These are phyloP conservation scores for Upupa epops DNA, from an alignment of 2,113 vertebrate genomes.

Conservation along the genomic window DNA sequence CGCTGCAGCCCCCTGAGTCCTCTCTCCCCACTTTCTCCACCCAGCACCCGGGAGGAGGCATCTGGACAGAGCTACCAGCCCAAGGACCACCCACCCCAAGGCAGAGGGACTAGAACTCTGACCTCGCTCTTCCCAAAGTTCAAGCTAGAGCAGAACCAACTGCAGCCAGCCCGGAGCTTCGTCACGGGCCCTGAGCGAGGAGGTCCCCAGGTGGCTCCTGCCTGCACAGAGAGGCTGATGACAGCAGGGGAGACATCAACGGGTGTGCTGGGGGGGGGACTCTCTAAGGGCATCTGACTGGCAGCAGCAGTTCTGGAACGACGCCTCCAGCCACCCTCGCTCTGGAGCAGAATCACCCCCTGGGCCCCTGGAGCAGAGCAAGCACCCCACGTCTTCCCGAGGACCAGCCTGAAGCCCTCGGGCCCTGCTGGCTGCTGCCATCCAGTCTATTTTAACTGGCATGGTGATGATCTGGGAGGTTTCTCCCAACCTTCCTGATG, in stretches of 20 bases:
- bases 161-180: not conserved
- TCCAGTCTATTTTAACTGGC: too few species aligned
- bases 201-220: not conserved
- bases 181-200: rapidly evolving
- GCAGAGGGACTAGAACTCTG: not conserved
- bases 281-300: not conserved
- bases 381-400: rapidly evolving
- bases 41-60: not conserved
- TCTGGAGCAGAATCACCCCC: not conserved
- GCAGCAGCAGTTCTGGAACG: not conserved
- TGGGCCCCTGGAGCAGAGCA: not conserved
- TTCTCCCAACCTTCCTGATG: not conserved
- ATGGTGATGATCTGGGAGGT: too few species aligned
- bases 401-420: not conserved
- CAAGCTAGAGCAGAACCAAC: not conserved
- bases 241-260: too few species aligned
- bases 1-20: not conserved
- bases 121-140: not conserved
- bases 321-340: too few species aligned
- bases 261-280: not conserved
- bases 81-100: not conserved
- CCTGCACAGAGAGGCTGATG: rapidly evolving
- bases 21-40: not conserved
- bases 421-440: not conserved
- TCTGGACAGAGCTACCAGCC: not conserved